Evolutionary conservation across 2,797 vertebrate species (phyloP).

Genomic region (Artibeus jamaicensis): DNA sequence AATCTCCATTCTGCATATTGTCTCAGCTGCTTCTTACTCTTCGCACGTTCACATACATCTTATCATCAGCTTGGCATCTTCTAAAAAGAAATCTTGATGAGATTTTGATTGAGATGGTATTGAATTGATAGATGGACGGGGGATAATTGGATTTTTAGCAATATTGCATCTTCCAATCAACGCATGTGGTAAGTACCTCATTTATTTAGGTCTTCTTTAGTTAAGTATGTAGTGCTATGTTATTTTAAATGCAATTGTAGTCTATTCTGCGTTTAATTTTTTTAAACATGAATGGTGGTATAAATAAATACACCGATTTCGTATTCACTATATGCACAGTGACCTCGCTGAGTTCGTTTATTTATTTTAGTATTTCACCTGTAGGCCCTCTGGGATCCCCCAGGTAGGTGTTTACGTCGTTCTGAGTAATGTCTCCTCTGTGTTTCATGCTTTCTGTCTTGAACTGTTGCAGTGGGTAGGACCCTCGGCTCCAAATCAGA

Average conservation of each 20-base stretch:
- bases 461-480: background rate
- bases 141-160: background rate
- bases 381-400: background rate
- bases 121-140: background rate
- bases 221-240: background rate
- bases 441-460: no score
- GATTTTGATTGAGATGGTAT: background rate
- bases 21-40: background rate
- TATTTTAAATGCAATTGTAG: background rate
- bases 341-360: background rate
- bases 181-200: background rate
- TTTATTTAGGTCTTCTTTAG: background rate
- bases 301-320: background rate
- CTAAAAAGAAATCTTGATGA: background rate
- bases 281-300: background rate
- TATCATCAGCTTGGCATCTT: background rate
- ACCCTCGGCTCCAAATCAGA: background rate
- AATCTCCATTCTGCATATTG: background rate
- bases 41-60: background rate
- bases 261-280: background rate
- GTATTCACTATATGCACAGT: background rate
- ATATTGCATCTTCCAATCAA: background rate
- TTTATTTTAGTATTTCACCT: background rate
- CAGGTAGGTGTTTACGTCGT: background rate
- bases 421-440: conserved; percentile 13